phyloP scores from a whole-genome alignment of 2,888 invertebrate genomes.

The Bedellia somnulentella region DNA sequence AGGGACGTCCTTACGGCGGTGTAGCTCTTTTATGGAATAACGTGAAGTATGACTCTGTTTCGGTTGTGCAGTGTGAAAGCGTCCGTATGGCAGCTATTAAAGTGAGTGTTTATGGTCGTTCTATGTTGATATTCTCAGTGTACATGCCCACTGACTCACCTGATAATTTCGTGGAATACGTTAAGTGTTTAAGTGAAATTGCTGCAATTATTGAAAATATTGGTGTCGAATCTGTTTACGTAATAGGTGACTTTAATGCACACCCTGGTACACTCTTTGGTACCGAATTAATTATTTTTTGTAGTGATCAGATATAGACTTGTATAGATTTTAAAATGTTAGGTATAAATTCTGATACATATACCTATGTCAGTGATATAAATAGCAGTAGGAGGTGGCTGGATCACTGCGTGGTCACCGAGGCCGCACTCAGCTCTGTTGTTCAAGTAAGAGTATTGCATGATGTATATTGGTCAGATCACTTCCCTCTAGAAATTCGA shows the following conservation, averaged over 20 bases:
- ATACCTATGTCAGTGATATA: slow-evolving; percentile 3
- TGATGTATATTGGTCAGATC: slow-evolving; percentile 2
- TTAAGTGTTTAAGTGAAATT: background rate
- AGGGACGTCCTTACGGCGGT: no score
- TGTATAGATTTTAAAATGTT: slow-evolving; percentile 5
- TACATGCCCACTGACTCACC: background rate
- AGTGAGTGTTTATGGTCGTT: no score
- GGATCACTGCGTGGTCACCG: slow-evolving; percentile 4
- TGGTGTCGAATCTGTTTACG: background rate
- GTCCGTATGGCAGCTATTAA: no score
- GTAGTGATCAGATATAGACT: slow-evolving; percentile 3
- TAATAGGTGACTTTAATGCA: slow-evolving; percentile 1
- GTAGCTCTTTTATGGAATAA: no score
- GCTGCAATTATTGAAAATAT: background rate
- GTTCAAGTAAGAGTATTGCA: background rate
- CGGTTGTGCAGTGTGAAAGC: no score
- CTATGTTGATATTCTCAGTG: no score
- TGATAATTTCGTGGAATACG: background rate
- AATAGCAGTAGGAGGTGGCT: slow-evolving; percentile 3
- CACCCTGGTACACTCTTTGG: slow-evolving; percentile 4
- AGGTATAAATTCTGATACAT: slow-evolving; percentile 3
- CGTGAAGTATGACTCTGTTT: no score
- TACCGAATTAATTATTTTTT: slow-evolving; percentile 5
- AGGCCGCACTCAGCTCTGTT: background rate
- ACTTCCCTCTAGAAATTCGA: slow-evolving; percentile 1